Percentiles rank a stretch among this genome's conserved stretches.
These are phyloP conservation scores for Pseudochirops corinnae DNA, from an alignment of 2,797 vertebrate species.

Conservation along the genomic window DNA sequence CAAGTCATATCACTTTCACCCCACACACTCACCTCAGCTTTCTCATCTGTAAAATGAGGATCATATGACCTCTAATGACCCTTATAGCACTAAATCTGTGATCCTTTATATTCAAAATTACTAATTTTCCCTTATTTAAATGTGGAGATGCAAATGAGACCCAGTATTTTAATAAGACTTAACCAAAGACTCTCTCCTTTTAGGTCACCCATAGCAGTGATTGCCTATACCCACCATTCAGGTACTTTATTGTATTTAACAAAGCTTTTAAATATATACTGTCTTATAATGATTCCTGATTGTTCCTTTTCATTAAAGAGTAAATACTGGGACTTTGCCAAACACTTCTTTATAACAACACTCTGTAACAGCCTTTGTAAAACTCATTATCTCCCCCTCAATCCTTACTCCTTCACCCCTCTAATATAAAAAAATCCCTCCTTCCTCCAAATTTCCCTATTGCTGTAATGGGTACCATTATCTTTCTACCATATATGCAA, in stretches of 20 bases:
- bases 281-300: no score
- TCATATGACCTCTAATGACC: no score
- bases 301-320: no score
- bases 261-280: no score
- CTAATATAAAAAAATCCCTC: background rate
- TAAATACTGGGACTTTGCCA: background rate
- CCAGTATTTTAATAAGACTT: background rate
- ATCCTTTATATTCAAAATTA: slow-evolving; percentile 3
- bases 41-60: no score
- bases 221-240: no score
- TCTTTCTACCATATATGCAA: background rate
- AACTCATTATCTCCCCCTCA: background rate
- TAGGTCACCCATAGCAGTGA: no score
- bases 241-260: no score
- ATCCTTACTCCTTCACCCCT: background rate
- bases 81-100: background rate
- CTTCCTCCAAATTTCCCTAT: background rate
- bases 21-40: no score
- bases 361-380: background rate
- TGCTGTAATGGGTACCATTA: background rate
- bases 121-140: slow-evolving; percentile 16
- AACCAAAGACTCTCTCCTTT: background rate
- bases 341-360: background rate
- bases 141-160: background rate
- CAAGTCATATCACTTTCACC: no score